phyloP scores from a whole-genome alignment of 2,888 invertebrate genomes.

The Orchesella flavescens region DNA sequence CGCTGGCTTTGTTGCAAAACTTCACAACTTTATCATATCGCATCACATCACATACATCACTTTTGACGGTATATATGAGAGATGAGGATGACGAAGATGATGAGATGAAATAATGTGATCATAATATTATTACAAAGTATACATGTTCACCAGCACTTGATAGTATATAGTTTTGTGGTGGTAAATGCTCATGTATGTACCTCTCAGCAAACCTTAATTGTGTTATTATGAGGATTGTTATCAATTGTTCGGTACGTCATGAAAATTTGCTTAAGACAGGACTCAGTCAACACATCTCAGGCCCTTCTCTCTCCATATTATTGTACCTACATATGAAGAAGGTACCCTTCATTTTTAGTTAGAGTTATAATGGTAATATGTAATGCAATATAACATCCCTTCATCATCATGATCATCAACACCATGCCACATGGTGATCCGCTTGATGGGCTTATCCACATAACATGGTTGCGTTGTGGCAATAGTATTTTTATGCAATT shows the following conservation, averaged over 20 bases:
- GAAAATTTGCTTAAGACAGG: neutral
- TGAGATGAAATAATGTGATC: too few species aligned
- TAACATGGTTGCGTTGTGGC: neutral
- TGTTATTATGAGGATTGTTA: constrained; percentile 39
- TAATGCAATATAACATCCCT: neutral
- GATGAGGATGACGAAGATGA: too few species aligned
- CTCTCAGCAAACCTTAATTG: neutral
- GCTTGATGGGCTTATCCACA: neutral
- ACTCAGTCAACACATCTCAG: neutral
- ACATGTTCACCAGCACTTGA: too few species aligned
- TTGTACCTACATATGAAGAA: too few species aligned
- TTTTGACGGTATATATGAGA: neutral
- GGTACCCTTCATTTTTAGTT: too few species aligned
- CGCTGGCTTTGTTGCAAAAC: constrained; percentile 43
- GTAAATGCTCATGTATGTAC: neutral
- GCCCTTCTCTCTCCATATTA: too few species aligned
- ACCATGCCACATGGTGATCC: neutral
- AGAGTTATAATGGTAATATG: too few species aligned
- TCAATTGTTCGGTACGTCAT: constrained; percentile 48
- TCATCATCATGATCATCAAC: constrained; percentile 20
- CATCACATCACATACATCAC: too few species aligned
- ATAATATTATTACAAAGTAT: too few species aligned
- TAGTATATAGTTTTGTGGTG: neutral
- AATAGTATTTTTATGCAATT: constrained; percentile 30
- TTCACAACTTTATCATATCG: constrained; percentile 4